Evolutionary conservation across 2,888 invertebrate genomes (phyloP), one percentile per base, ranked within the genome.

Genomic region (Drosophila prolongata): DNA sequence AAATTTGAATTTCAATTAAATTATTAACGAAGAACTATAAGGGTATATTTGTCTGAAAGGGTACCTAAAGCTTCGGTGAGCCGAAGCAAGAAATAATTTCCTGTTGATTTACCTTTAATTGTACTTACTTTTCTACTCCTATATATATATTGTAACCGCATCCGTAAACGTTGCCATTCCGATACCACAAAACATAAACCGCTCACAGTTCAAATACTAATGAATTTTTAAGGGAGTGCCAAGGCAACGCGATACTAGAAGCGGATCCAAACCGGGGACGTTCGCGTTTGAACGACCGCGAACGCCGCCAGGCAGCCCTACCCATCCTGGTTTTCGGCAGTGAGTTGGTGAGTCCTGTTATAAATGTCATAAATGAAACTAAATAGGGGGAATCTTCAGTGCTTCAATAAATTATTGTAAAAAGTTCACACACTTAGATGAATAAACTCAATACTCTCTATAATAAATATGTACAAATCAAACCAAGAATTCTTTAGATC

Each of bases 261-360:
- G 94, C 91, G 81, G 92, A 92, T 80, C 90, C 91, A 2, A 91
- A 92, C 82, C 91, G 83, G 89, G 93, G 92, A 85, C 93, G 87
- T 90, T 93, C 79, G 93, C 95, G 79, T 93, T 93, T 92, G 88
- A 96, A 96, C 67, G 97, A 97, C 87, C 93, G 96, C 57, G 97
- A 97, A 91, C 94, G 96, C 86, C 96, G 97, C 87, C 91, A 98
- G 91, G 98, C 98, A 0, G 97, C 97, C 0, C 92, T 97, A 67
- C 97, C 98, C 0, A 97, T 98, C 87, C 94, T 98, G 59, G 97
- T 98, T 44, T 98, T 98, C 92, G 98, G 98, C 65, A 95, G 95
- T 92, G 96, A 96, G 56, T 92, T 98, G 93, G 98, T 97, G 92
- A 88, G 90, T 65, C 1, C 10, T 8, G 6, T 30, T 8, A 30